phyloP scores from a whole-genome alignment of 2,113 vertebrate genomes.

The Terrapene triunguis region DNA sequence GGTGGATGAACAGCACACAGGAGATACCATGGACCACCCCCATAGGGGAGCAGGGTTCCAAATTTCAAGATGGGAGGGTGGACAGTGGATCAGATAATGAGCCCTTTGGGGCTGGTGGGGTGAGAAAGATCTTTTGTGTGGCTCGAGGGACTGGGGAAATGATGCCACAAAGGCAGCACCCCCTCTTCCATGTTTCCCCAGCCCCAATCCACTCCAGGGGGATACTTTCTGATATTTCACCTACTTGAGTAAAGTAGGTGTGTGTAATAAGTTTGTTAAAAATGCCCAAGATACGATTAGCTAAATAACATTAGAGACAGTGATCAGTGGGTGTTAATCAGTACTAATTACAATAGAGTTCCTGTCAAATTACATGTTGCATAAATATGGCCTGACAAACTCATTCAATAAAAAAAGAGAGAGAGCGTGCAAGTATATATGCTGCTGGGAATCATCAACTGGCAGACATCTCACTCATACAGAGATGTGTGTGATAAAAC shows the following conservation, averaged over 20 bases:
- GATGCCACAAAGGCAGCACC: not conserved
- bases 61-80: not conserved
- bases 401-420: not conserved
- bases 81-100: fast-evolving
- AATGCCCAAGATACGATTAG: slow-evolving; percentile 51
- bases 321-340: slow-evolving; percentile 54
- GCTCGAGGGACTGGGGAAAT: not conserved
- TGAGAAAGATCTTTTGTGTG: not conserved
- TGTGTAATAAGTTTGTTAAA: fast-evolving
- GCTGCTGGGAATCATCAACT: not conserved
- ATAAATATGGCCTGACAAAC: slow-evolving; percentile 24
- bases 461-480: fast-evolving
- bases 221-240: not conserved
- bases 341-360: slow-evolving; percentile 55
- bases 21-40: not conserved
- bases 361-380: slow-evolving; percentile 56
- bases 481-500: not conserved
- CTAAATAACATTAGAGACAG: slow-evolving; percentile 15
- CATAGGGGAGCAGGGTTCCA: not conserved
- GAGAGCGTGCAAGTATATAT: not conserved
- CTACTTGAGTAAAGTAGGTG: not conserved
- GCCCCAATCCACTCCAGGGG: fast-evolving
- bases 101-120: not conserved
- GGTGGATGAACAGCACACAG: not conserved
- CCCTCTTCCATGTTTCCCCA: fast-evolving